Evolutionary conservation across 35 echinoderm and acorn worm genomes (phyloP).

Genomic region (Heliocidaris erythrogramma): DNA sequence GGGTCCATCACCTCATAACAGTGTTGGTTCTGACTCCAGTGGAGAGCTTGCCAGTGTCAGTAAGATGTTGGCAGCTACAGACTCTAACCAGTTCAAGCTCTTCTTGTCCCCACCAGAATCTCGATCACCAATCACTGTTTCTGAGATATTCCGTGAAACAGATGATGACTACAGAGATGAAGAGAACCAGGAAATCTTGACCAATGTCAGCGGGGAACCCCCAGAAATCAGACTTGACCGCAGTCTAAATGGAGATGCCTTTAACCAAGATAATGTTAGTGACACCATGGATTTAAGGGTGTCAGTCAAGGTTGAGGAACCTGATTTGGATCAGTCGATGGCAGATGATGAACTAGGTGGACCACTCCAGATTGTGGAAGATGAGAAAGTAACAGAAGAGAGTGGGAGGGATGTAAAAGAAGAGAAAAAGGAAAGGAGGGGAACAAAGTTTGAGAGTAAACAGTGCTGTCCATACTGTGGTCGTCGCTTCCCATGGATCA

Average conservation of each 20-base stretch:
- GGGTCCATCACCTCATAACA: slow-evolving; percentile 51
- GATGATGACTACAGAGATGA: not conserved
- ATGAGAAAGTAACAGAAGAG: not conserved
- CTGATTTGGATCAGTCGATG: not conserved
- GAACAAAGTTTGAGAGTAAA: slow-evolving; percentile 73
- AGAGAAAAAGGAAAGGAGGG: slow-evolving; percentile 12
- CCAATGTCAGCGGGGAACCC: not conserved
- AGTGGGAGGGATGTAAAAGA: not conserved
- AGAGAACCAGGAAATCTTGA: slow-evolving; percentile 8
- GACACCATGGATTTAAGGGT: not conserved
- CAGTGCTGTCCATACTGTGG: slow-evolving; percentile 93
- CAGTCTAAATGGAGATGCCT: not conserved
- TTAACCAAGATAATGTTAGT: not conserved
- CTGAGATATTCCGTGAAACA: not conserved
- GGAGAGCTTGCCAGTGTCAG: slow-evolving; percentile 86
- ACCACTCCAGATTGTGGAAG: not conserved
- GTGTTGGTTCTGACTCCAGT: slow-evolving; percentile 72
- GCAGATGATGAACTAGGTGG: slow-evolving; percentile 20
- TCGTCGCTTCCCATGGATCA: slow-evolving; percentile 94
- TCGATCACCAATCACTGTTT: not conserved
- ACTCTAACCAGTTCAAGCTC: slow-evolving; percentile 80
- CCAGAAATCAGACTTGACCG: slow-evolving; percentile 14
- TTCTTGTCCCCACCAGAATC: slow-evolving; percentile 65
- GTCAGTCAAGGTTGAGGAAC: slow-evolving; percentile 11
- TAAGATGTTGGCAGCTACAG: slow-evolving; percentile 91